A percentile compares a stretch with the other conserved stretches of the same genome.
phyloP scores from a whole-genome alignment of 2,113 vertebrate genomes.

The Anser brachyrhynchus region DNA sequence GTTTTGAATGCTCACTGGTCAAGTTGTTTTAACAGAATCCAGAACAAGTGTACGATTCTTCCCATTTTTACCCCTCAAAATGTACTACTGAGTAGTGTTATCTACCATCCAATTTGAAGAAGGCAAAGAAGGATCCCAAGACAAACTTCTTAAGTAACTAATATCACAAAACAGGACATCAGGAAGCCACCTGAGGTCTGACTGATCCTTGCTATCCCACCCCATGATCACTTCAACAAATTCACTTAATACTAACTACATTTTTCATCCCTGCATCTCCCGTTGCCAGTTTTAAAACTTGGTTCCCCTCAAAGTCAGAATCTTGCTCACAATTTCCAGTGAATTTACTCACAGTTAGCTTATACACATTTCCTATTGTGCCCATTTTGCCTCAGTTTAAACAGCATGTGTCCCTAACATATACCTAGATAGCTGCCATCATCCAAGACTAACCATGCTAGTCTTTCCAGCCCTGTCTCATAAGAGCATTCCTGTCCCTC shows the following conservation, averaged over 20 bases:
- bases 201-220: not conserved
- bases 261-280: not conserved
- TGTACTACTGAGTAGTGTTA: not conserved
- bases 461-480: not conserved
- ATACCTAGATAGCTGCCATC: not conserved
- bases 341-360: not conserved
- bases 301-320: not conserved
- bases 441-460: not conserved
- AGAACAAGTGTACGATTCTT: not conserved
- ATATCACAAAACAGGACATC: no score
- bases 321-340: not conserved
- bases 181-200: not conserved
- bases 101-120: not conserved
- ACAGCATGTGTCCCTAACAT: not conserved
- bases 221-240: rapidly evolving
- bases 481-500: not conserved
- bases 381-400: not conserved
- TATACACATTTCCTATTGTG: rapidly evolving
- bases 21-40: not conserved
- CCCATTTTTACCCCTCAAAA: not conserved
- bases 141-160: not conserved
- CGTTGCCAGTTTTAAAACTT: not conserved
- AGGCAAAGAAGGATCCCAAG: rapidly evolving
- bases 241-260: rapidly evolving
- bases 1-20: not conserved